A percentile compares a stretch with the other conserved stretches of the same genome.
Evolutionary conservation across 2,797 vertebrate species (phyloP).

Genomic region (Argentina silus): DNA sequence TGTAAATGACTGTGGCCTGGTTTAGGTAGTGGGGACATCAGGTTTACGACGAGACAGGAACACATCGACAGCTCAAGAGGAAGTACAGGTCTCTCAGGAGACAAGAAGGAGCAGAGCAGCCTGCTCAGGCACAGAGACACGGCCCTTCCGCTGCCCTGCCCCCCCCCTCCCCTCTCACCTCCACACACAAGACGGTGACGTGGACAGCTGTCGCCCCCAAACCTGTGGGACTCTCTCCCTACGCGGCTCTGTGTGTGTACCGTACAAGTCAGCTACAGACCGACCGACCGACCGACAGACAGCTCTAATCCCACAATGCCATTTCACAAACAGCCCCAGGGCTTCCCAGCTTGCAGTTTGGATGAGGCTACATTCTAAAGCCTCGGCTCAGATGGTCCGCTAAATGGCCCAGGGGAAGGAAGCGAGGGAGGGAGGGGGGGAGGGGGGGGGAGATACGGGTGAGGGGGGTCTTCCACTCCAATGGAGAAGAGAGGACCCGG

Average conservation of each 20-base stretch:
- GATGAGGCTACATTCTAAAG: conserved; percentile 39
- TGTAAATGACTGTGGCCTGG: too few relatives aligned
- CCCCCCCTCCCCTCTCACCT: not conserved
- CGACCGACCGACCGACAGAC: conserved; percentile 29
- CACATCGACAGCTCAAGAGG: too few relatives aligned
- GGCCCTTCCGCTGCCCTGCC: too few relatives aligned
- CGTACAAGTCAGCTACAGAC: conserved; percentile 17
- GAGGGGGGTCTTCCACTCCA: conserved; percentile 63
- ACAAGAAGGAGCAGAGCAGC: not conserved
- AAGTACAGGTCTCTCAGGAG: not conserved
- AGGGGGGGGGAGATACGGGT: not conserved
- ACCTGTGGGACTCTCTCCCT: conserved; percentile 19
- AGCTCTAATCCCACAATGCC: conserved; percentile 29
- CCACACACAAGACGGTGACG: not conserved
- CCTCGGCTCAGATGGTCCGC: conserved; percentile 73
- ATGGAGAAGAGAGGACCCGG: conserved; percentile 48
- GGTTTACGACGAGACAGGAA: too few relatives aligned
- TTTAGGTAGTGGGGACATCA: too few relatives aligned
- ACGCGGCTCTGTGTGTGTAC: conserved; percentile 17
- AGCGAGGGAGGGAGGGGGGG: conserved; percentile 5
- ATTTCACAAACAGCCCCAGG: conserved; percentile 24
- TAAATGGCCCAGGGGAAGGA: not conserved
- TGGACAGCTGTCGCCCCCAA: conserved; percentile 29
- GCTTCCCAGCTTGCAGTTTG: conserved; percentile 41
- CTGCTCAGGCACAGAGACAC: too few relatives aligned